Evolutionary conservation across 92 coral and sea anemone genomes (phyloP), one percentile per base, ranked within the genome.

Genomic region (Bergia sp.): DNA sequence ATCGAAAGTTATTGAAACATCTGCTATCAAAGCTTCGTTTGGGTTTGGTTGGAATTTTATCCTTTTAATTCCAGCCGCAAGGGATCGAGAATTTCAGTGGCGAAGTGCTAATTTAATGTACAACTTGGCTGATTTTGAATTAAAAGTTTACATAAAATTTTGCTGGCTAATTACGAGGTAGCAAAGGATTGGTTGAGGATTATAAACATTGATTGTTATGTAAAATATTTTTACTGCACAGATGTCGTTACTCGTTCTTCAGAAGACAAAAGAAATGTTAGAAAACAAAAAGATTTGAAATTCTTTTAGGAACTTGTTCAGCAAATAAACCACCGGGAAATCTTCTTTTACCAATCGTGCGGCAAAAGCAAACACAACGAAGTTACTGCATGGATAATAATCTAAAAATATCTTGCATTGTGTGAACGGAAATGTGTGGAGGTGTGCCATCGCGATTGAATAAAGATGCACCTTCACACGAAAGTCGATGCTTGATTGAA

Each of bases 81-180:
- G 40, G 36, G 65, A 21, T 47, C 42, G 11, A 21, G 45, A 12
- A 67, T 38, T 61, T 23, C 72, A 42, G 13, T 82, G 72, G 74
- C 23, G 40, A 82, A 13, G 41, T 21, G 15, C 77, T 29, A 45
- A 69, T 71, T 47, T 2, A 67, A 45, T 69, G 58, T 73, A 42
- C 43, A 82, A 82, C 39, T 45, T n/a, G 21, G 79, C 37, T 69
- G 42, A 16, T 47, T 84, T 83, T 66, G 37, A 82, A 41, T 42
- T 43, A 49, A 83, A 67, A 67, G 77, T 83, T 83, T 83, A 44
- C 23, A 47, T 23, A 64, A 44, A 82, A 69, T 40, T 69, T 44
- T 83, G 82, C 29, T 79, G 37, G 29, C 38, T 82, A 41, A 82
- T 20, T 69, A 44, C 20, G 11, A 6, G 55, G 36, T 53, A 9